Conservation (phyloP, 2,113 vertebrate species). For the Chamaetylas fuelleborni region DNA sequence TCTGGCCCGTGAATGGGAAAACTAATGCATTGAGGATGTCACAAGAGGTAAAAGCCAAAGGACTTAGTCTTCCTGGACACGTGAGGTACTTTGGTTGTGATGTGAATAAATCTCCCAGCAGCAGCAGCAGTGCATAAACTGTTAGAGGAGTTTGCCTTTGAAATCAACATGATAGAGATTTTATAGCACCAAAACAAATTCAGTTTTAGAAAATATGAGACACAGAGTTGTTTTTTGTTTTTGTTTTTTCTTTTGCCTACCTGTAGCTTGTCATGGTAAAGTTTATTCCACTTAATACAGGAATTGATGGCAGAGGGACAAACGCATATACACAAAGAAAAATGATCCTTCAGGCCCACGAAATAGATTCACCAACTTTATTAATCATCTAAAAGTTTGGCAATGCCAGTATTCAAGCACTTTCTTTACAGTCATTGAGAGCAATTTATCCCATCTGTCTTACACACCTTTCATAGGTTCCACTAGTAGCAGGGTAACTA, state of each 20-base stretch:
- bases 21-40: background rate
- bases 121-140: background rate
- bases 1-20: background rate
- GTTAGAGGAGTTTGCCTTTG: background rate
- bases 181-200: background rate
- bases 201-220: background rate
- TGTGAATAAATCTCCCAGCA: background rate
- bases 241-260: background rate
- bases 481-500: background rate
- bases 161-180: background rate
- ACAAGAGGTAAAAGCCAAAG: slow-evolving; percentile 21
- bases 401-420: background rate
- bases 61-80: background rate
- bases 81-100: background rate
- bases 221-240: background rate
- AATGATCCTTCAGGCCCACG: background rate
- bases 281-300: background rate
- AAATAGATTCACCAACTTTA: background rate
- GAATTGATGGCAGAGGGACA: background rate
- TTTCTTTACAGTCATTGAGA: background rate
- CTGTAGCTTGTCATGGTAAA: background rate
- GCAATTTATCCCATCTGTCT: background rate
- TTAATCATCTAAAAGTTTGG: background rate
- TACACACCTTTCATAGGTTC: background rate
- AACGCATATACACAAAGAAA: background rate